Conservation (phyloP, 2,113 vertebrate genomes). For the Formicarius rufipectus region DNA sequence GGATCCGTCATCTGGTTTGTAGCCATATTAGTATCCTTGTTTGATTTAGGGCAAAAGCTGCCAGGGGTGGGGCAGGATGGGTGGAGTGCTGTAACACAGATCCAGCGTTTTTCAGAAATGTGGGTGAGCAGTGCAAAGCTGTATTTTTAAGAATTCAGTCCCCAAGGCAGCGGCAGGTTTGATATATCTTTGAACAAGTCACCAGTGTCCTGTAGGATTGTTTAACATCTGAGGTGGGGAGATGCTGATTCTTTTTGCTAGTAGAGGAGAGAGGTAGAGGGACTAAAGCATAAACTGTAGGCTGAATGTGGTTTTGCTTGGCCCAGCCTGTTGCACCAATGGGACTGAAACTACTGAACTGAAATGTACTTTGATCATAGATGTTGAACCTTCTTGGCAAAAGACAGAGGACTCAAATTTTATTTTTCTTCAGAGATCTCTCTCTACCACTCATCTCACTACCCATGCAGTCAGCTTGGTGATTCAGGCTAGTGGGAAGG, state of each 20-base stretch:
- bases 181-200: neutral
- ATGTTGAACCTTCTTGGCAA: neutral
- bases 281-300: neutral
- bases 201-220: neutral
- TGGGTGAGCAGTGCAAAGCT: neutral
- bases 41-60: slow-evolving; percentile 21
- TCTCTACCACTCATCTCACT: neutral
- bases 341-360: neutral
- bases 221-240: neutral
- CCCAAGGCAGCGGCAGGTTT: neutral
- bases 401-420: fast-evolving
- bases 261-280: neutral
- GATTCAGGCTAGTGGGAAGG: fast-evolving
- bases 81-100: neutral
- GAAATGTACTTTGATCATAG: neutral
- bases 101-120: neutral
- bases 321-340: neutral
- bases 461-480: fast-evolving
- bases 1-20: neutral
- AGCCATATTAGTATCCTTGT: neutral
- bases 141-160: neutral
- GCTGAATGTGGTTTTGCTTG: neutral
- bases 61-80: neutral
- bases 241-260: neutral
- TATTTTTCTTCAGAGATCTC: neutral